phyloP scores from a whole-genome alignment of 2,888 invertebrate species.

The Cheilosia soror region DNA sequence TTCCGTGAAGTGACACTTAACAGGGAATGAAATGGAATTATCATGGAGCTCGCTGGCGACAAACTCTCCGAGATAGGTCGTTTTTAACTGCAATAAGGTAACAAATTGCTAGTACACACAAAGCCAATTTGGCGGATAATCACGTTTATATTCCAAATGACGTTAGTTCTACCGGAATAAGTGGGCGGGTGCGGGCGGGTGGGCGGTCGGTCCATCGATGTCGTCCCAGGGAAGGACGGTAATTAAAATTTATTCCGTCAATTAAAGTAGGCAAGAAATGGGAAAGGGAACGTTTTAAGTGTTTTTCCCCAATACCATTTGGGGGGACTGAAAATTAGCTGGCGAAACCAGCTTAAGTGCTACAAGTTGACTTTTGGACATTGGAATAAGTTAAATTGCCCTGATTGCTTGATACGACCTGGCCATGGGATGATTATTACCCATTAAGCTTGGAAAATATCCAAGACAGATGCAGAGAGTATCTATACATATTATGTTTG shows the following conservation, averaged over 20 bases:
- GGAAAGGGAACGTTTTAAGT: conserved; percentile 34
- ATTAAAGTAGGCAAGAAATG: conserved; percentile 44
- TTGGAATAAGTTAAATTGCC: background rate
- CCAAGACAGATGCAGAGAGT: too few relatives aligned
- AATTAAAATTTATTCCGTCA: conserved; percentile 72
- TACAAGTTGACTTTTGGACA: conserved; percentile 5
- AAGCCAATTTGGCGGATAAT: conserved; percentile 75
- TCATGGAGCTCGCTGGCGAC: conserved; percentile 61
- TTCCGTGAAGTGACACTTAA: conserved; percentile 72
- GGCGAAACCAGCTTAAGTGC: conserved; percentile 16
- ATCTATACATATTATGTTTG: too few relatives aligned
- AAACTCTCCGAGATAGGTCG: conserved; percentile 39
- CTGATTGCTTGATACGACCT: background rate
- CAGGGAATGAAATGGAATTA: conserved; percentile 73
- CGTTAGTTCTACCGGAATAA: conserved; percentile 39
- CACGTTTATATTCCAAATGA: conserved; percentile 66
- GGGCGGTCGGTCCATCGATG: background rate
- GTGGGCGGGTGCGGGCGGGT: background rate
- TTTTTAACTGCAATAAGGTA: conserved; percentile 74
- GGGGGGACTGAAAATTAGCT: conserved; percentile 6
- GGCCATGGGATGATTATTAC: background rate
- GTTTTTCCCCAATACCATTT: conserved; percentile 44
- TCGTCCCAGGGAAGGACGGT: conserved; percentile 36
- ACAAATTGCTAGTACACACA: conserved; percentile 73
- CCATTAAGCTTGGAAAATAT: background rate